Percentiles rank a stretch among this genome's conserved stretches.
phyloP scores from a whole-genome alignment of 2,113 vertebrate species.

The Cryptomyrus ogoouensis region DNA sequence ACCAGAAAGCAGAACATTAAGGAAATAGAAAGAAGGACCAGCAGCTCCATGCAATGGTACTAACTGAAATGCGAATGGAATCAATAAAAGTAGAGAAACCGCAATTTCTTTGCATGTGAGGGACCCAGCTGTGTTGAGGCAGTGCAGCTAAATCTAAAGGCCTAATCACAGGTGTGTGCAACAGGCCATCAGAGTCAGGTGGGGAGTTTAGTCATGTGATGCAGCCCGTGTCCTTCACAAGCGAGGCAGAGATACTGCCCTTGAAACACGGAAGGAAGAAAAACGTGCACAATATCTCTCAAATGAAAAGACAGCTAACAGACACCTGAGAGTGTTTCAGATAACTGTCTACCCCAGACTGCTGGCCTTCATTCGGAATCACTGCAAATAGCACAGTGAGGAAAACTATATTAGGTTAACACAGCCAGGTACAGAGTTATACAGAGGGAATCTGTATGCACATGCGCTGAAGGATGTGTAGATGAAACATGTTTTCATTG shows the following conservation, averaged over 20 bases:
- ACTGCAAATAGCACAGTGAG: too few species aligned
- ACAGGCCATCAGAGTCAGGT: background rate
- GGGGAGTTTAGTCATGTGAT: background rate
- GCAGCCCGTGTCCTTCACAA: background rate
- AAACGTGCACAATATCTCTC: too few species aligned
- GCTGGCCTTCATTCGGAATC: too few species aligned
- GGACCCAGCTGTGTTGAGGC: background rate
- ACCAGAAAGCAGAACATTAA: background rate
- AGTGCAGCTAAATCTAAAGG: background rate
- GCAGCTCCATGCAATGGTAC: background rate
- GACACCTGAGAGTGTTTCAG: too few species aligned
- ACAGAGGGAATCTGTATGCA: background rate
- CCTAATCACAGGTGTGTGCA: background rate
- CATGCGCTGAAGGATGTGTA: background rate
- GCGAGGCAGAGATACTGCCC: too few species aligned
- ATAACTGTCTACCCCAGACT: too few species aligned
- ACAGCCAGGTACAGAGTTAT: too few species aligned
- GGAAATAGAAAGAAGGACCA: background rate
- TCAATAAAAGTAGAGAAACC: background rate
- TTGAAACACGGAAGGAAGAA: too few species aligned
- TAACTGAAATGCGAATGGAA: background rate
- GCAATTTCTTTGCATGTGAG: too few species aligned
- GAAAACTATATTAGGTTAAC: too few species aligned
- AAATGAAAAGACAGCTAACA: too few species aligned
- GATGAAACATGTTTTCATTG: background rate